A percentile compares a stretch with the other conserved stretches of the same genome.
These are phyloP conservation scores for Myiagra hebetior DNA, from an alignment of 2,113 vertebrate genomes.

Conservation along the genomic window DNA sequence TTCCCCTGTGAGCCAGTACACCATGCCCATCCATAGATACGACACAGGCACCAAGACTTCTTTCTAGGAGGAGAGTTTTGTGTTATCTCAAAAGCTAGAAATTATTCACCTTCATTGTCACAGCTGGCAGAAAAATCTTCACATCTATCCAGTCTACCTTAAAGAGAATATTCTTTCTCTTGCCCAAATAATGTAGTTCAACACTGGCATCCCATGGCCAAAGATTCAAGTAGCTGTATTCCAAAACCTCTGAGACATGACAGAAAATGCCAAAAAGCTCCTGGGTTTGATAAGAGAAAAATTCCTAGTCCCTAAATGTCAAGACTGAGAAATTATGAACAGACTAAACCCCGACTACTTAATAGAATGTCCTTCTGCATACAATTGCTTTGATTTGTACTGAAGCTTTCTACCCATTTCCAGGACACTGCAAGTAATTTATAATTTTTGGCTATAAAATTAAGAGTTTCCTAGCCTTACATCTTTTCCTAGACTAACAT, in stretches of 20 bases:
- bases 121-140: slow-evolving; percentile 13
- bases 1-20: background rate
- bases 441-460: background rate
- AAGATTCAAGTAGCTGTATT: slow-evolving; percentile 33
- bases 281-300: background rate
- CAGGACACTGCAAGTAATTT: background rate
- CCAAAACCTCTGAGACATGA: background rate
- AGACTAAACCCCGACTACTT: background rate
- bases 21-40: background rate
- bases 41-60: background rate
- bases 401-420: background rate
- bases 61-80: background rate
- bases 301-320: background rate
- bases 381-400: background rate
- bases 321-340: background rate
- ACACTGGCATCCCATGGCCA: slow-evolving; percentile 81
- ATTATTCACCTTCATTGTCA: slow-evolving; percentile 29
- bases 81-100: slow-evolving; percentile 13
- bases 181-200: slow-evolving; percentile 57
- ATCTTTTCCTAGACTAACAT: background rate
- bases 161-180: slow-evolving; percentile 43
- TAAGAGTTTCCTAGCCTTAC: background rate
- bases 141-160: slow-evolving; percentile 31
- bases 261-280: background rate
- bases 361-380: background rate